Percentiles rank a stretch among this genome's conserved stretches.
Evolutionary conservation across 1,140 invertebrate species (phyloP).

Genomic region (Drosophila pandora): DNA sequence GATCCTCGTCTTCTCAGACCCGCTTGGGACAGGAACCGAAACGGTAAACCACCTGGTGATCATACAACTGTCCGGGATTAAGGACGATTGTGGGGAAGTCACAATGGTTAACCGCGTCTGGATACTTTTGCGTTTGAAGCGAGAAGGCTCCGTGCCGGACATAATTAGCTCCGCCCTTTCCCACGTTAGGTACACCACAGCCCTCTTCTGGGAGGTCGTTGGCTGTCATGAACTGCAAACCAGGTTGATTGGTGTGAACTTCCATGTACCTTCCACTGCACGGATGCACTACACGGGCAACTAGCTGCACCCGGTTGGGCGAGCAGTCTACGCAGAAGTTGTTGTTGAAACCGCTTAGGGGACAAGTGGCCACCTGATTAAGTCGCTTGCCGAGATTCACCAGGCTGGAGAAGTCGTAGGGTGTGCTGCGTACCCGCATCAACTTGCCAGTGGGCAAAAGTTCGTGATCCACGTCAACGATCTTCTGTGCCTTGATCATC

Average conservation of each 20-base stretch:
- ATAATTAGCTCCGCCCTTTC: constrained; percentile 89
- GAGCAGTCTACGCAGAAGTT: constrained; percentile 87
- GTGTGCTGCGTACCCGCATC: constrained; percentile 86
- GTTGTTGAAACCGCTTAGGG: constrained; percentile 88
- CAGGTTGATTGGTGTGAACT: constrained; percentile 93
- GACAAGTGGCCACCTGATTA: constrained; percentile 71
- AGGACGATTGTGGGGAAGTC: constrained; percentile 91
- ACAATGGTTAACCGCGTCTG: constrained; percentile 94
- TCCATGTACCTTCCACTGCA: constrained; percentile 89
- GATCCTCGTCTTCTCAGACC: constrained; percentile 12
- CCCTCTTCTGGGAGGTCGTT: constrained; percentile 88
- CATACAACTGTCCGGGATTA: constrained; percentile 89
- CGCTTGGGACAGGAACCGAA: constrained; percentile 85
- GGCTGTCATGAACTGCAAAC: constrained; percentile 94
- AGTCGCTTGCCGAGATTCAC: constrained; percentile 84
- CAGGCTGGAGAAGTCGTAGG: constrained; percentile 88
- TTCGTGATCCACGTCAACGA: constrained; percentile 89
- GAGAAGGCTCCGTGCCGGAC: constrained; percentile 92
- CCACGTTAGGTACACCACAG: constrained; percentile 84
- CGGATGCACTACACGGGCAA: constrained; percentile 87
- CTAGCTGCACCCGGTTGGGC: constrained; percentile 59
- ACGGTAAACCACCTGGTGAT: constrained; percentile 86
- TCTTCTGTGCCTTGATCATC: constrained; percentile 89
- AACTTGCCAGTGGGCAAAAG: constrained; percentile 92
- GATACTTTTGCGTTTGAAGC: constrained; percentile 96